Base-by-base conservation (phyloP, 1,140 invertebrate genomes). In the Heliconius eleuchia region DNA sequence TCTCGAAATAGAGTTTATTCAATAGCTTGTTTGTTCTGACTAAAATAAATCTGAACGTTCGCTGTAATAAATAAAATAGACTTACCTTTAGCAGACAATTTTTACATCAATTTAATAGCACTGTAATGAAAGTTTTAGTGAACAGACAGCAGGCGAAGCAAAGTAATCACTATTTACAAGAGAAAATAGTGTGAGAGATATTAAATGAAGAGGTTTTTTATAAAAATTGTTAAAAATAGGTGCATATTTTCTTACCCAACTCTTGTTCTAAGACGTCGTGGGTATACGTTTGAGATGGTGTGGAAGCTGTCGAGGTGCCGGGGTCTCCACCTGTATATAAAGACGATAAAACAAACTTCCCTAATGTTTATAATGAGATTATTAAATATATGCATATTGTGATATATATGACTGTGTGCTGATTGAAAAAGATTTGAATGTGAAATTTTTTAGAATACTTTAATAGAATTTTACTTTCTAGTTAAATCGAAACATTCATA, bases 301-400 rank as follows among this genome's bases (percentile, higher is more conserved):
- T 55, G 46, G 72, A 80, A 73, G 84, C 83, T 39, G 88, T 83
- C 3, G 90, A 90, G 3, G 91, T 84, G 71, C 91, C 87, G 34
- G 91, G 84, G 74, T 94, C 92, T 73, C 85, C 92, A 91, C 91
- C 92, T 94, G 91, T 70, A 82, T 83, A 89, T 76, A 82, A 57
- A 79, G 73, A 73, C 55, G 52, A 77, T 84, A 81, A 83, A 84
- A 80, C 84, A 78, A 83, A 81, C 79, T 78, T 76, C 73, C 74
- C 46, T 84, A 72, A 80, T 72, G 79, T 80, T 60, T 27, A n/a
- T 74, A 19, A 55, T 60, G 60, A 6, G 11, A 27, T 23, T 30
- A 30, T 57, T 23, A 57, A 23, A 6, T 66, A 66, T 66, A 30
- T 66, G 30, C 60, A 66, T n/a, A 57, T 23, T 57, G n/a, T 57